Evolutionary conservation across 2,888 invertebrate genomes (phyloP).

Genomic region (Dilophus febrilis): DNA sequence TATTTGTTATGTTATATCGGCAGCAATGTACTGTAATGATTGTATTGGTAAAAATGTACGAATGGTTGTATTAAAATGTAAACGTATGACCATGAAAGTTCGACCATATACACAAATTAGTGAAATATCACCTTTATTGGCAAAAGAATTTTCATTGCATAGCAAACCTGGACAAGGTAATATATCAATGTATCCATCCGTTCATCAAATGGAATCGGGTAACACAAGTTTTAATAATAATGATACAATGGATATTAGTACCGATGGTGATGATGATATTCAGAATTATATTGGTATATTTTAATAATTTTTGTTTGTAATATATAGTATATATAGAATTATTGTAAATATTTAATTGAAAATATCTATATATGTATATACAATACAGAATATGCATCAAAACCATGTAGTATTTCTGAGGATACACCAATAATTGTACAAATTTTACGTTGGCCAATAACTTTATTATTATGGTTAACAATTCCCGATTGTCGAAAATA

Average conservation of each 20-base stretch:
- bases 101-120: slow-evolving; percentile 24
- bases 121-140: slow-evolving; percentile 30
- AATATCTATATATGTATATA: no score
- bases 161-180: no score
- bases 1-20: slow-evolving; percentile 15
- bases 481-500: slow-evolving; percentile 59
- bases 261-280: no score
- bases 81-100: slow-evolving; percentile 39
- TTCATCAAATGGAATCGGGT: no score
- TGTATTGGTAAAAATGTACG: slow-evolving; percentile 35
- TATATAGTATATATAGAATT: no score
- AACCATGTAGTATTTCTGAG: slow-evolving; percentile 31
- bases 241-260: no score
- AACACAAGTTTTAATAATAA: no score
- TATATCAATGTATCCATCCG: no score
- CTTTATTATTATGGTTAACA: slow-evolving; percentile 48
- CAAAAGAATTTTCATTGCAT: no score
- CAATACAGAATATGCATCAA: slow-evolving; percentile 20
- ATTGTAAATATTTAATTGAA: no score
- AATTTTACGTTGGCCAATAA: slow-evolving; percentile 57
- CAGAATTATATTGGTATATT: no score
- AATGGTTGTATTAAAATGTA: slow-evolving; percentile 33
- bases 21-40: slow-evolving; percentile 53
- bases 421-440: slow-evolving; percentile 40
- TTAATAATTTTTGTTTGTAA: no score